A percentile compares a stretch with the other conserved stretches of the same genome.
phyloP scores from a whole-genome alignment of 53 echinoderm and acorn worm genomes.

The Echinarachnius parma region DNA sequence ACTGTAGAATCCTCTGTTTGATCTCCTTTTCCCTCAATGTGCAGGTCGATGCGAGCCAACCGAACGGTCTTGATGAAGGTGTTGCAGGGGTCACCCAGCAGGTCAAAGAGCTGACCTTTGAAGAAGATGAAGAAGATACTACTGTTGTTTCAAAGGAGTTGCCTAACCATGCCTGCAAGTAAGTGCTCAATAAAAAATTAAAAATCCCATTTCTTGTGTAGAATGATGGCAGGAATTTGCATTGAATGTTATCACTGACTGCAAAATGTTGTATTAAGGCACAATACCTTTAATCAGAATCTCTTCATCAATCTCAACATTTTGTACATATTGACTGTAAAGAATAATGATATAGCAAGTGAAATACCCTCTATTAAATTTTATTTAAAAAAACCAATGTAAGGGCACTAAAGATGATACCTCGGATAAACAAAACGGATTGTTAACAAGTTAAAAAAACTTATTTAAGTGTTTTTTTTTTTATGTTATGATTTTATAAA shows the following conservation, averaged over 20 bases:
- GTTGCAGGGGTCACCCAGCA: slow-evolving; percentile 63
- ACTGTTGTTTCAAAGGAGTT: slow-evolving; percentile 80
- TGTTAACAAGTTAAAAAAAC: no score
- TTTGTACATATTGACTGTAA: no score
- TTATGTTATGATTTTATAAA: neutral
- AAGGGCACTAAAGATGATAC: no score
- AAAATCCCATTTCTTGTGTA: no score
- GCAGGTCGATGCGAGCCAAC: slow-evolving; percentile 53
- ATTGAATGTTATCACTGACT: neutral
- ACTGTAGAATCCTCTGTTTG: neutral
- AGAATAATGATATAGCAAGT: no score
- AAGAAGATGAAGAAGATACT: slow-evolving; percentile 88
- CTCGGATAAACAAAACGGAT: no score
- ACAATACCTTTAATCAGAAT: no score
- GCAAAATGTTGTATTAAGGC: no score
- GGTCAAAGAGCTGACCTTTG: slow-evolving; percentile 88
- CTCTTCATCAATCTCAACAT: no score
- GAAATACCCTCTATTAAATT: no score
- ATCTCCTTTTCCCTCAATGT: neutral
- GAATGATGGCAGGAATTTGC: neutral
- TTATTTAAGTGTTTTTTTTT: no score
- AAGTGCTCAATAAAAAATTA: slow-evolving; percentile 3
- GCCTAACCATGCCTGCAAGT: slow-evolving; percentile 93
- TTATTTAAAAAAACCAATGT: no score
- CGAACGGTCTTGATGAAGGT: slow-evolving; percentile 63